phyloP scores from a whole-genome alignment of 1,140 invertebrate species.

The Sminthurides bifidus region DNA sequence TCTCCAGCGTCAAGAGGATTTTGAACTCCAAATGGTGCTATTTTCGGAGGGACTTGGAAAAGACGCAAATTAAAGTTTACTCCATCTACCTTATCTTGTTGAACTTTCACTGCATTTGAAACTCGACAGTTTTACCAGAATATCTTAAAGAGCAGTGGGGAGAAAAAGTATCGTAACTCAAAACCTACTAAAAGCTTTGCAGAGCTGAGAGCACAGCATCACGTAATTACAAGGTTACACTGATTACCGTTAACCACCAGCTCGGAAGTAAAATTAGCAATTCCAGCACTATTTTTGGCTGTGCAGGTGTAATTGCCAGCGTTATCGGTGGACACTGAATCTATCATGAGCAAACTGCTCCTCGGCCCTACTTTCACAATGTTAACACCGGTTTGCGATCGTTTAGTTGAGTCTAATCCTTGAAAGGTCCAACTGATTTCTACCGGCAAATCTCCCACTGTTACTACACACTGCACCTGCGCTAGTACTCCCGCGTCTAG shows the following conservation, averaged over 20 bases:
- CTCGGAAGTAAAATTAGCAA: constrained; percentile 47
- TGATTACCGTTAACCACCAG: constrained; percentile 51
- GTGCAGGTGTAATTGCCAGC: constrained; percentile 47
- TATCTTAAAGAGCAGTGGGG: no score
- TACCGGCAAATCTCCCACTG: constrained; percentile 38
- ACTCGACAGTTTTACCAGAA: no score
- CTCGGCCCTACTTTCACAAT: constrained; percentile 43
- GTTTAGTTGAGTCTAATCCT: constrained; percentile 15
- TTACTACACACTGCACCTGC: constrained; percentile 35
- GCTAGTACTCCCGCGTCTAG: constrained; percentile 32
- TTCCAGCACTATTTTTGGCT: constrained; percentile 57
- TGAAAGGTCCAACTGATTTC: constrained; percentile 36
- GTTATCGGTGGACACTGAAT: constrained; percentile 56
- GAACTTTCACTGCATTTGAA: not conserved
- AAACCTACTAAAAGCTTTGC: no score
- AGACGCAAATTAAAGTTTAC: not conserved
- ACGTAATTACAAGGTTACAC: not conserved
- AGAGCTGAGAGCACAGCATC: not conserved
- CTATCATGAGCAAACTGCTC: constrained; percentile 51
- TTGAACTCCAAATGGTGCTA: constrained; percentile 58
- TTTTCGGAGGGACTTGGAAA: constrained; percentile 50
- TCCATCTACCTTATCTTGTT: not conserved
- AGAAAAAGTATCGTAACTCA: no score
- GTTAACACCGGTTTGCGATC: constrained; percentile 35
- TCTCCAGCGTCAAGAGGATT: constrained; percentile 46